Percentiles rank a stretch among this genome's conserved stretches.
Evolutionary conservation across 2,113 vertebrate species (phyloP).

Genomic region (Silurus asotus): DNA sequence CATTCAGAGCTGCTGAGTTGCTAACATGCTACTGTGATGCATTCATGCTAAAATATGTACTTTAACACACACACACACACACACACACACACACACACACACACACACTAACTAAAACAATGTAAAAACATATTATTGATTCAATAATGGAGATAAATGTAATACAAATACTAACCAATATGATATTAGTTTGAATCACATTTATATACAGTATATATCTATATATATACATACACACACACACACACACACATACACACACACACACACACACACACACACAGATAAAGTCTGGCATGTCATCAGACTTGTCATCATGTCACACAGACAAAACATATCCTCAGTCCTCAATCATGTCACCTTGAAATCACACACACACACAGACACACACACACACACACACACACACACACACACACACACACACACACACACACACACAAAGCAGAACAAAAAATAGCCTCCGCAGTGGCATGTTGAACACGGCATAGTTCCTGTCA

Average conservation of each 20-base stretch:
- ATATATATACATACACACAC: constrained; percentile 26
- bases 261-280: constrained; percentile 46
- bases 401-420: background rate
- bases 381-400: background rate
- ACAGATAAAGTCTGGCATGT: constrained; percentile 25
- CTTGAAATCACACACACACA: constrained; percentile 12
- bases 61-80: constrained; percentile 17
- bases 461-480: background rate
- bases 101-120: constrained; percentile 3
- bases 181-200: background rate
- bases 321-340: constrained; percentile 29
- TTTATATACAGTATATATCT: background rate
- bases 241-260: constrained; percentile 46
- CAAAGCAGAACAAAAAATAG: background rate
- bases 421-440: constrained; percentile 38
- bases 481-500: background rate
- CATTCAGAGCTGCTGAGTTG: constrained; percentile 29
- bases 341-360: constrained; percentile 42
- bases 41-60: constrained; percentile 42
- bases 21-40: constrained; percentile 29
- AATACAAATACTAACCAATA: background rate
- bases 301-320: constrained; percentile 46
- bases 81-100: constrained; percentile 47
- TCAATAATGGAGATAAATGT: background rate
- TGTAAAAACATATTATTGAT: background rate